Conservation (phyloP, 1,140 invertebrate genomes). For the Dryas iulia region DNA sequence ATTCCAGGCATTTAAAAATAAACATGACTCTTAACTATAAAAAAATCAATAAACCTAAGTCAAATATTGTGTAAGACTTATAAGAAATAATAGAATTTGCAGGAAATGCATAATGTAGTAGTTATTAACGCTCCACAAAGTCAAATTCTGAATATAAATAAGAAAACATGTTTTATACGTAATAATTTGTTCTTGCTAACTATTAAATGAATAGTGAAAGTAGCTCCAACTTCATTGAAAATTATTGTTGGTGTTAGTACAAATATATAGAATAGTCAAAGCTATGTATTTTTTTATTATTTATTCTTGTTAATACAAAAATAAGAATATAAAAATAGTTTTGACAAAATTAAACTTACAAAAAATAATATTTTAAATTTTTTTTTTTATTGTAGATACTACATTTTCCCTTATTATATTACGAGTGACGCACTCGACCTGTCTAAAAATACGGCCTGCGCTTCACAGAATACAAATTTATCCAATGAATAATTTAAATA, state of each 20-base stretch:
- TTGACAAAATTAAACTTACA: not conserved
- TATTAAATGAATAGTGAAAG: not conserved
- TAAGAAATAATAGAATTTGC: too few relatives aligned
- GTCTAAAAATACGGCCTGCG: conserved; percentile 23
- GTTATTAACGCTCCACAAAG: too few relatives aligned
- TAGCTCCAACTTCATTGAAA: not conserved
- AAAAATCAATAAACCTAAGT: too few relatives aligned
- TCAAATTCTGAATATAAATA: not conserved
- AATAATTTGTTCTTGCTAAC: not conserved
- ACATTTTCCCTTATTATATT: conserved; percentile 22
- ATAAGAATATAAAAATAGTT: not conserved
- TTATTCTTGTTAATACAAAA: not conserved
- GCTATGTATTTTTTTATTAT: not conserved
- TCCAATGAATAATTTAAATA: conserved; percentile 32
- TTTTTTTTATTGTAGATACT: too few relatives aligned
- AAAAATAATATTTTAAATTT: too few relatives aligned
- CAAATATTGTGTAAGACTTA: too few relatives aligned
- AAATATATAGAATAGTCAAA: not conserved
- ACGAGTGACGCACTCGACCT: conserved; percentile 15
- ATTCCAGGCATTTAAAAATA: not conserved
- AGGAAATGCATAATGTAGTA: too few relatives aligned
- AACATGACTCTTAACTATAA: not conserved
- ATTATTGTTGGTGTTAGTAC: not conserved
- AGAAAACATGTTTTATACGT: not conserved
- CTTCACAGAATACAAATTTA: conserved; percentile 24